Percentiles rank a stretch among this genome's conserved stretches.
These are phyloP conservation scores for Peucedramus taeniatus DNA, from an alignment of 2,113 vertebrate genomes.

Conservation along the genomic window DNA sequence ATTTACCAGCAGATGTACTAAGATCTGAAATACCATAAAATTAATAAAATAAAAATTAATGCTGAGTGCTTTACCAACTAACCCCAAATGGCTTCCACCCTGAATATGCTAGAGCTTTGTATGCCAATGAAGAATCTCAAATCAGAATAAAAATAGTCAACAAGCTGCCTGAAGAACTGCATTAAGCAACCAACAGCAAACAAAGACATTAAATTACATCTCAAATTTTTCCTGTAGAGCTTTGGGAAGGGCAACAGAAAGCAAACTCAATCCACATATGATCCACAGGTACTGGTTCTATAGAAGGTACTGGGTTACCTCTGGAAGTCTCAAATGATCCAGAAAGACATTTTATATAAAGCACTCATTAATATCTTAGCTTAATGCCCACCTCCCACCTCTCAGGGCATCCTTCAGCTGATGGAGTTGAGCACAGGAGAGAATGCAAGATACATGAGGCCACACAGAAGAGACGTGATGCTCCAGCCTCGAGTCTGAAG, in stretches of 20 bases:
- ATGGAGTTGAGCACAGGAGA: fast-evolving
- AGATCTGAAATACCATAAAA: neutral
- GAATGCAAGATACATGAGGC: neutral
- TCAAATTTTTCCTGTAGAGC: neutral
- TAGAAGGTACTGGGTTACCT: neutral
- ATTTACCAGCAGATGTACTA: neutral
- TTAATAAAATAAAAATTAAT: neutral
- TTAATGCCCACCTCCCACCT: neutral
- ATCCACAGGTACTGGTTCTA: neutral
- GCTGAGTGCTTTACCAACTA: neutral
- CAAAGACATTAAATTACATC: neutral
- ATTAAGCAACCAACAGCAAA: neutral
- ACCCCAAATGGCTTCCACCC: neutral
- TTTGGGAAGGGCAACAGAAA: neutral
- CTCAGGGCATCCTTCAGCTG: neutral
- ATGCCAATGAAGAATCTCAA: neutral
- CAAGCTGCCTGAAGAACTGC: neutral
- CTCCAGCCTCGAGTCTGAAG: neutral
- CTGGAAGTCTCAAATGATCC: neutral
- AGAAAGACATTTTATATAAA: neutral
- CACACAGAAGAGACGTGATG: fast-evolving
- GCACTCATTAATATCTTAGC: neutral
- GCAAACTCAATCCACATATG: neutral
- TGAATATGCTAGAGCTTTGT: neutral
- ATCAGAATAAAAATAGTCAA: neutral